phyloP scores from a whole-genome alignment of 2,888 invertebrate genomes.

The Catocala nupta region DNA sequence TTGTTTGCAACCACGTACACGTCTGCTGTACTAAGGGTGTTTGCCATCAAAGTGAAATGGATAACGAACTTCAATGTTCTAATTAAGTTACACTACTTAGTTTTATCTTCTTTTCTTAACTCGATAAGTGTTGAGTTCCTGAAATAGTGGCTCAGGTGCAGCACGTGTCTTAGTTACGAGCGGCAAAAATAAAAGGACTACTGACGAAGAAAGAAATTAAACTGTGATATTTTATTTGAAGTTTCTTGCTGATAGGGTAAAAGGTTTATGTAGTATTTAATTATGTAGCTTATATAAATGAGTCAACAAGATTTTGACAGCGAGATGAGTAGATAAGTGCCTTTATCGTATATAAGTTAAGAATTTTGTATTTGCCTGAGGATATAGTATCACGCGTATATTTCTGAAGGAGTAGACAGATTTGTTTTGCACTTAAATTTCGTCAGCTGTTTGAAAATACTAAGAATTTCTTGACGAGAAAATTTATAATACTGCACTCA shows the following conservation, averaged over 20 bases:
- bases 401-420: too few relatives aligned
- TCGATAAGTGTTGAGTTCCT: constrained; percentile 20
- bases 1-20: constrained; percentile 43
- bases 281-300: too few relatives aligned
- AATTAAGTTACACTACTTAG: constrained; percentile 49
- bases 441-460: too few relatives aligned
- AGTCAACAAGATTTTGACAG: too few relatives aligned
- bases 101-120: constrained; percentile 40
- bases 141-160: constrained; percentile 16
- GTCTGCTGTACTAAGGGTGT: constrained; percentile 27
- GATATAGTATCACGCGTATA: too few relatives aligned
- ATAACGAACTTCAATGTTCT: constrained; percentile 42
- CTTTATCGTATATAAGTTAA: too few relatives aligned
- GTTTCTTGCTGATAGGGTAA: background rate
- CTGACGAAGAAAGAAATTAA: constrained; percentile 1
- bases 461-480: too few relatives aligned
- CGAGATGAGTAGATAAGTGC: too few relatives aligned
- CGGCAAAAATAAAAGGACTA: constrained; percentile 3
- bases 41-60: constrained; percentile 43
- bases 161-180: constrained; percentile 9
- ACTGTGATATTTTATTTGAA: constrained; percentile 1
- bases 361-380: too few relatives aligned
- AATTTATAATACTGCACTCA: too few relatives aligned
- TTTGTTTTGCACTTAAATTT: too few relatives aligned
- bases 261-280: background rate